A percentile compares a stretch with the other conserved stretches of the same genome.
phyloP scores from a whole-genome alignment of 2,113 vertebrate species.

The Gallinago undulata region DNA sequence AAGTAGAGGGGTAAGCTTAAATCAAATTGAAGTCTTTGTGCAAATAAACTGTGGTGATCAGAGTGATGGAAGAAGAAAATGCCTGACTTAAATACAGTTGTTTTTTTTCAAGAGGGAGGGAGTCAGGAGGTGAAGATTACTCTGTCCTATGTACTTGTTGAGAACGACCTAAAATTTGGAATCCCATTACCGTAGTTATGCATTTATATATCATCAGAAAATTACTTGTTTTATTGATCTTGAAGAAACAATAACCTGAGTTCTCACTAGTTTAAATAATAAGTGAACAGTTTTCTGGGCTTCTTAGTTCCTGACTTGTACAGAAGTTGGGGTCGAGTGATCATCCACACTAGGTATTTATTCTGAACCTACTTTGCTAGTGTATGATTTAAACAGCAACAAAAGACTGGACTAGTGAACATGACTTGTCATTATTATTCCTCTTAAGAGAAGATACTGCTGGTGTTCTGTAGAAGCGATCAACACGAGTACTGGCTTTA shows the following conservation, averaged over 20 bases:
- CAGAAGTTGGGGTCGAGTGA: background rate
- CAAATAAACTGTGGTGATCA: background rate
- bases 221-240: background rate
- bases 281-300: background rate
- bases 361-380: background rate
- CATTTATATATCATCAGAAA: background rate
- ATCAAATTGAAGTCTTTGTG: background rate
- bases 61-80: background rate
- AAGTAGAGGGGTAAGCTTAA: constrained; percentile 69
- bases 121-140: background rate
- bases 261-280: background rate
- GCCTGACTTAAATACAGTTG: background rate
- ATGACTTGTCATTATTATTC: background rate
- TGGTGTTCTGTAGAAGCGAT: rapidly evolving
- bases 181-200: background rate
- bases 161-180: background rate
- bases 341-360: background rate
- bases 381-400: background rate
- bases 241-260: background rate
- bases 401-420: background rate
- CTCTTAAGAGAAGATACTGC: background rate
- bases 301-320: background rate
- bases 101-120: background rate
- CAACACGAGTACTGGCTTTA: background rate
- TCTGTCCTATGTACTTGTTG: background rate